Percentiles rank a stretch among this genome's conserved stretches.
Conservation (phyloP, 2,888 invertebrate genomes). For the Harpalus rubripes region DNA sequence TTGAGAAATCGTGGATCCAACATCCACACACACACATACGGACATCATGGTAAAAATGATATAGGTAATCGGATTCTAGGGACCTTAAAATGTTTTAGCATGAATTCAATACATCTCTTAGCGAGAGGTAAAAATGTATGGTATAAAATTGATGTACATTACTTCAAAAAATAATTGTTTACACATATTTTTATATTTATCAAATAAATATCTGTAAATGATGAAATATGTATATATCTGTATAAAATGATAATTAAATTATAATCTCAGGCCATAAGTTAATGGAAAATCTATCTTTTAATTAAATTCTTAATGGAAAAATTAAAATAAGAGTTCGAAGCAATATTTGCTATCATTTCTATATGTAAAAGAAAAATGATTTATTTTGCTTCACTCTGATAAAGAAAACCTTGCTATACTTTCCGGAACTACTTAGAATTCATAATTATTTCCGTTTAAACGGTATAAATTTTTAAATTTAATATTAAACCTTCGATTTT, state of each 20-base stretch:
- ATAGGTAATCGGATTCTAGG: no score
- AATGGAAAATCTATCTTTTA: neutral
- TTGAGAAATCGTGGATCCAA: no score
- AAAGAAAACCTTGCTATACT: slow-evolving; percentile 18
- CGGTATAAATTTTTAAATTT: slow-evolving; percentile 10
- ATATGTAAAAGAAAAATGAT: neutral
- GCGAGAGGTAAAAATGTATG: no score
- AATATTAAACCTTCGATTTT: slow-evolving; percentile 20
- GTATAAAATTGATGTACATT: no score
- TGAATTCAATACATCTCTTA: no score
- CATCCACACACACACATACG: no score
- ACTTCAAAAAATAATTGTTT: no score
- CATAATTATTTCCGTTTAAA: slow-evolving; percentile 13
- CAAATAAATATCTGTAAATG: no score
- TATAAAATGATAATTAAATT: neutral
- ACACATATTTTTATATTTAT: no score
- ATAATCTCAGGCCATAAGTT: neutral
- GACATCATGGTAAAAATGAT: no score
- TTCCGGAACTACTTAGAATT: slow-evolving; percentile 6
- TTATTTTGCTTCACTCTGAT: neutral
- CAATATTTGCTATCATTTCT: neutral
- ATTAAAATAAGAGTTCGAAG: neutral
- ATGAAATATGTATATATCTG: neutral
- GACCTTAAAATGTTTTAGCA: no score
- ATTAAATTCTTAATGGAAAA: neutral